Base-by-base conservation (phyloP, 2,888 invertebrate species). In the Zaprionus obscuricornis region DNA sequence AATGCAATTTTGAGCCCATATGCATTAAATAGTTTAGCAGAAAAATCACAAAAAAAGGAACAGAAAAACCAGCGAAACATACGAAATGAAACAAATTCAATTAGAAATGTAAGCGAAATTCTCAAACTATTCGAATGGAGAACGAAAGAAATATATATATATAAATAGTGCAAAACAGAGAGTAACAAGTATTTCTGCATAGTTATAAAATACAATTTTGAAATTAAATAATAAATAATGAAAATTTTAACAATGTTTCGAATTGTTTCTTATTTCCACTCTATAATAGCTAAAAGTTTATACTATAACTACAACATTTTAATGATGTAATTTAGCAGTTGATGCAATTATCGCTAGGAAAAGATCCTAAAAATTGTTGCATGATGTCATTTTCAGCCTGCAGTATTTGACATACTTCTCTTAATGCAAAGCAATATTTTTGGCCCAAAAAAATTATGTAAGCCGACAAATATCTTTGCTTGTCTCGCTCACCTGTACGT, bases 21-120 rank as follows among this genome's bases (percentile, higher is more conserved):
- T 65, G 76, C 77, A 83, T 79, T 67, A 79, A 77, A 74, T 82
- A 76, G 78, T 74, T 78, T 67, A 60, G 70, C 62, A 58, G 49
- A 60, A 65, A 77, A 68, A 78, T 40, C 64, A 60, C 72, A 52
- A 42, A 33, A 47, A 29, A 45, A 24, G 10, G 29, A 40, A 43
- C 3, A n/a, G 29, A 20, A 36, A 64, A 31, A 29, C 34, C 34
- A 31, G 29, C 37, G 33, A 37, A 36, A 56, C 43, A 63, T 46
- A 47, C 37, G n/a, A 64, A 64, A 52, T 36, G 55, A 56, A 71
- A 78, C 67, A 56, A 76, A 78, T 60, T 83, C 66, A 70, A 81
- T 76, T 84, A 81, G 69, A 22, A 46, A 47, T 47, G 50, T 78
- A 72, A 79, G 75, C 29, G 20, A 63, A 66, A 66, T 59, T 78